Evolutionary conservation across 1,140 invertebrate species (phyloP).

Genomic region (Drosophila mojavensis): DNA sequence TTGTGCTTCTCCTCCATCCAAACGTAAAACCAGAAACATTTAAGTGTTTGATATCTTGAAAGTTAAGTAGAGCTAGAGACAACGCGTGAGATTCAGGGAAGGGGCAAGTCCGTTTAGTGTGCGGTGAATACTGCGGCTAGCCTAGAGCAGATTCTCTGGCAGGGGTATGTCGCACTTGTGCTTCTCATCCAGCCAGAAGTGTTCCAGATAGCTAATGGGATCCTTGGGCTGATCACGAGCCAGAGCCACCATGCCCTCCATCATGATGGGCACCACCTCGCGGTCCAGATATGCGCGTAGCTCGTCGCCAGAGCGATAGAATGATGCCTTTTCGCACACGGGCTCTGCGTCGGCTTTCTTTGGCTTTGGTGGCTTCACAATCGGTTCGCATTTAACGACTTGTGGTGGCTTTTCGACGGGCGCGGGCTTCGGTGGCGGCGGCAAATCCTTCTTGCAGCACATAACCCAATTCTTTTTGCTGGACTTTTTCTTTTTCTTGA

Average conservation of each 20-base stretch:
- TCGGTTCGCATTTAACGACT: slow-evolving; percentile 3
- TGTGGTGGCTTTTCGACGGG: neutral
- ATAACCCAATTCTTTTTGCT: slow-evolving; percentile 23
- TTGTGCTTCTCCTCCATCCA: neutral
- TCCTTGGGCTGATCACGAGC: slow-evolving; percentile 60
- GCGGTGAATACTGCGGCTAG: neutral
- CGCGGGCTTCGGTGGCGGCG: slow-evolving; percentile 5
- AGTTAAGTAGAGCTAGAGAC: slow-evolving; percentile 38
- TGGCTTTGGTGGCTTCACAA: slow-evolving; percentile 25
- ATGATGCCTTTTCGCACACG: slow-evolving; percentile 4
- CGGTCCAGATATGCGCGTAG: slow-evolving; percentile 44
- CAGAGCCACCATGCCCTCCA: slow-evolving; percentile 64
- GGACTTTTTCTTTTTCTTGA: neutral
- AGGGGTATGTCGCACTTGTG: slow-evolving; percentile 59
- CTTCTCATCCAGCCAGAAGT: slow-evolving; percentile 56
- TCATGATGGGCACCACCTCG: slow-evolving; percentile 59
- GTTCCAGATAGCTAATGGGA: slow-evolving; percentile 56
- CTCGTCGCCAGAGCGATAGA: slow-evolving; percentile 21
- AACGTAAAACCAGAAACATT: too few species aligned
- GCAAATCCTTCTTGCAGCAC: slow-evolving; percentile 24
- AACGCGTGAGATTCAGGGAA: neutral
- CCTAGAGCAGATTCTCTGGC: slow-evolving; percentile 52
- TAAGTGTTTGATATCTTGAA: slow-evolving; percentile 39
- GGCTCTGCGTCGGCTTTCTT: neutral
- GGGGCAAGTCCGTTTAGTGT: neutral